phyloP scores from a whole-genome alignment of 2,888 invertebrate genomes.

The Brenthis daphne region DNA sequence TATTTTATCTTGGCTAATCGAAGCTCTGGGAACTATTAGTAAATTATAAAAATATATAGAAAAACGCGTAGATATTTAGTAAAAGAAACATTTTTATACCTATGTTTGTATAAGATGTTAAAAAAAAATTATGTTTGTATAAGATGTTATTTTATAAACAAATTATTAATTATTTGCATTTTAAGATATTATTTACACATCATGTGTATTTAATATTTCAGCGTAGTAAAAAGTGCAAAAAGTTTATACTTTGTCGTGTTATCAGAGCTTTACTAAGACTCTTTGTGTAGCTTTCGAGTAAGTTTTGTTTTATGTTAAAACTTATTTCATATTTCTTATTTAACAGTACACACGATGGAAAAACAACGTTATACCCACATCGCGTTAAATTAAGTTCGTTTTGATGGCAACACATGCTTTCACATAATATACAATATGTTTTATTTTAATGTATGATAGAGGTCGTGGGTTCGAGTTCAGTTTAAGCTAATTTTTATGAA shows the following conservation, averaged over 20 bases:
- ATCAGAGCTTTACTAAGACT: slow-evolving; percentile 17
- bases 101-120: neutral
- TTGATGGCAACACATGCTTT: too few relatives aligned
- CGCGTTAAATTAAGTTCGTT: neutral
- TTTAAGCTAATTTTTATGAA: too few relatives aligned
- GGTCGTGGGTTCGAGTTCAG: too few relatives aligned
- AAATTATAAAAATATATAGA: too few relatives aligned
- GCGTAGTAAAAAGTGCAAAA: slow-evolving; percentile 13
- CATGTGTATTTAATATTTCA: slow-evolving; percentile 11
- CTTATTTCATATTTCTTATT: slow-evolving; percentile 75
- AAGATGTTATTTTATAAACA: slow-evolving; percentile 1
- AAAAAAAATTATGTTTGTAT: neutral
- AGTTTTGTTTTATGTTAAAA: slow-evolving; percentile 73
- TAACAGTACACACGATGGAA: slow-evolving; percentile 50
- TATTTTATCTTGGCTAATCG: too few relatives aligned
- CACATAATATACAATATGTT: too few relatives aligned
- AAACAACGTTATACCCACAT: slow-evolving; percentile 33
- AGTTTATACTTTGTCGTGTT: slow-evolving; percentile 20
- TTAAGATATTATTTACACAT: slow-evolving; percentile 5
- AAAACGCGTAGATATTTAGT: too few relatives aligned
- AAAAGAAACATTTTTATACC: too few relatives aligned
- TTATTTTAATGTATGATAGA: too few relatives aligned
- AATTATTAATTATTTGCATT: neutral
- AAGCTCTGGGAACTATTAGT: too few relatives aligned
- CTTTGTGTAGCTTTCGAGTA: slow-evolving; percentile 49